Evolutionary conservation across 2,888 invertebrate species (phyloP), one percentile per base, ranked within the genome.

Genomic region (Drosophila neotestacea): DNA sequence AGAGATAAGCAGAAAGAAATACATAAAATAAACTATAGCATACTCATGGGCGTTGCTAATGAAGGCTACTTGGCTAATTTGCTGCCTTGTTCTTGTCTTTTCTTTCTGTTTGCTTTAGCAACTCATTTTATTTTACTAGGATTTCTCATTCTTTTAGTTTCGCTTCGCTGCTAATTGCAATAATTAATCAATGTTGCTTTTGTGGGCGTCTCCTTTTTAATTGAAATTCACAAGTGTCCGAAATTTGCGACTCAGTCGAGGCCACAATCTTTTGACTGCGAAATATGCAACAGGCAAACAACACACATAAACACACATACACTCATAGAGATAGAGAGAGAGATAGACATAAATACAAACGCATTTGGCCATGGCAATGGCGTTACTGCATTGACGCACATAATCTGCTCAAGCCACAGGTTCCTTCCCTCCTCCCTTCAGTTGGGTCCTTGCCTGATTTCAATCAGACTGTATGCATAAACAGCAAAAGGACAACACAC

Each of bases 391-490:
- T 77, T 77, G 77, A 77, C 77, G 77, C 73, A 77, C 77, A 63
- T 70, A 77, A 77, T 63, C 77, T 42, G 39, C 42, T 50, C 48
- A 39, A 73, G 73, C 77, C 36, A 77, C 77, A 77, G 73, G 77
- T 77, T 69, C 39, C 39, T 47, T 5, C 27, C 27, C n/a, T 39
- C 22, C 27, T n/a, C 13, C 6, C 27, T 6, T 9, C 7, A 6
- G 13, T 10, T 11, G 9, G 36, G 30, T 60, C n/a, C 68, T 60
- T 70, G 67, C 46, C 30, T 68, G 64, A 80, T 80, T 83, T 82
- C 85, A 83, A 85, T 83, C 83, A 66, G 70, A 82, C 64, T 68
- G 70, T 70, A 63, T 80, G 76, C 86, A 85, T 72, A 85, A 83
- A 85, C 67, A 69, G 71, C 44, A 44, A 56, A 73, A 73, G 65